These are phyloP conservation scores for Hippopotamyrus pictus DNA, from an alignment of 2,797 vertebrate species.

Conservation along the genomic window DNA sequence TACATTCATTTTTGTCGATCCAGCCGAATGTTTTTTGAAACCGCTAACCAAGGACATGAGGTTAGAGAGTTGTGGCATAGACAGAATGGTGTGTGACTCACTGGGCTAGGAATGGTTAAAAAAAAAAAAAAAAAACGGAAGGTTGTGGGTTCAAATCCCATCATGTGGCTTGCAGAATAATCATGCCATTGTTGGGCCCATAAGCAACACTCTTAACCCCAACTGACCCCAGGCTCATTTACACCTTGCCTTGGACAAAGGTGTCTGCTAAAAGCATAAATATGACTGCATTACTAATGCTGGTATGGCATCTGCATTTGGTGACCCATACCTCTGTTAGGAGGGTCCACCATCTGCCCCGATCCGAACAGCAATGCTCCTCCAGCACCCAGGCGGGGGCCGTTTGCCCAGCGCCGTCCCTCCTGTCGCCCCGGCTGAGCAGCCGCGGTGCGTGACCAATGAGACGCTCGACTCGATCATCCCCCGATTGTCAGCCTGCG, in stretches of 20 bases:
- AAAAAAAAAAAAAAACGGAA: background rate
- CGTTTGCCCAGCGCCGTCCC: background rate
- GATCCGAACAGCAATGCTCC: background rate
- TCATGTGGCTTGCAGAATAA: background rate
- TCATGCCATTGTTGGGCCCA: background rate
- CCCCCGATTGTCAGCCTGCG: constrained; percentile 61
- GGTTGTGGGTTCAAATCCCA: background rate
- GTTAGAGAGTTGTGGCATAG: background rate
- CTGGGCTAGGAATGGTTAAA: background rate
- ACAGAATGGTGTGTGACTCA: background rate
- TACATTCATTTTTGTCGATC: background rate
- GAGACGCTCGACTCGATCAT: constrained; percentile 38
- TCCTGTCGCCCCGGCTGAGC: background rate
- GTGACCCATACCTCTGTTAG: background rate
- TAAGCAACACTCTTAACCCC: background rate
- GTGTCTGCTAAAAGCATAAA: background rate
- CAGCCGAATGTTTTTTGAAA: background rate
- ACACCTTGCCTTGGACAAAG: background rate
- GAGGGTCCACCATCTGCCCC: background rate
- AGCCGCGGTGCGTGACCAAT: constrained; percentile 38
- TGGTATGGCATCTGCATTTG: background rate
- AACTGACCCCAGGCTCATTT: background rate
- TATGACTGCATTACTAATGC: background rate
- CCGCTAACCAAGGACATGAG: background rate
- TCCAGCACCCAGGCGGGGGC: background rate